These are phyloP conservation scores for Volucella inflata DNA, from an alignment of 2,888 invertebrate species.

Conservation along the genomic window DNA sequence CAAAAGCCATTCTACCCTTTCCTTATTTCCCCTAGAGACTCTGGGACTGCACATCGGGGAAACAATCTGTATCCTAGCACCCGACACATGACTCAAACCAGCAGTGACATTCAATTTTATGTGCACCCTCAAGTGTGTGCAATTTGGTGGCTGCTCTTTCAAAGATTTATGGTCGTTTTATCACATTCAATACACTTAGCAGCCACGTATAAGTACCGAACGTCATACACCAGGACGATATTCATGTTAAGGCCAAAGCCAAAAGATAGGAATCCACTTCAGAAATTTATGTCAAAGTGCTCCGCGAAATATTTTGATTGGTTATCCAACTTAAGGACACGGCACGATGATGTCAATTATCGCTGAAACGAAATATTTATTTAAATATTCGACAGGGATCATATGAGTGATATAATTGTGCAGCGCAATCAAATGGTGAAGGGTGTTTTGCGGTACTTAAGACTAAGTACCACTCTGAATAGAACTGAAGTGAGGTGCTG, in stretches of 20 bases:
- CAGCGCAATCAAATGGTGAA: constrained; percentile 25
- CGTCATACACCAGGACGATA: background rate
- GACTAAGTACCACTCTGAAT: constrained; percentile 25
- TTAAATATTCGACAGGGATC: constrained; percentile 12
- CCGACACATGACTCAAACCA: constrained; percentile 15
- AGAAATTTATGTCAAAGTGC: constrained; percentile 29
- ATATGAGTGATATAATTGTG: background rate
- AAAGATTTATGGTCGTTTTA: constrained; percentile 43
- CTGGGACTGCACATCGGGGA: no score
- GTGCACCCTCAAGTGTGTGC: constrained; percentile 21
- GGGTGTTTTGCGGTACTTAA: constrained; percentile 39
- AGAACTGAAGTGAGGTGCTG: background rate
- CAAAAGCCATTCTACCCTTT: background rate
- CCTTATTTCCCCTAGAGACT: background rate
- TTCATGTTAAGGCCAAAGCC: background rate
- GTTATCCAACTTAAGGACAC: constrained; percentile 42
- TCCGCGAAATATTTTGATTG: constrained; percentile 11
- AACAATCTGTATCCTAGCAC: background rate
- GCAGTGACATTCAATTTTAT: constrained; percentile 19
- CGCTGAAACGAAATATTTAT: constrained; percentile 44
- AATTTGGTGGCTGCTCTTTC: constrained; percentile 18
- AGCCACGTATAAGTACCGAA: background rate
- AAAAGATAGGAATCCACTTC: constrained; percentile 17
- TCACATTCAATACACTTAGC: constrained; percentile 10
- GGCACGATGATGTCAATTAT: constrained; percentile 47